Percentiles rank a stretch among this genome's conserved stretches.
Conservation (phyloP, 2,113 vertebrate genomes). For the Romanogobio albipinnatus region DNA sequence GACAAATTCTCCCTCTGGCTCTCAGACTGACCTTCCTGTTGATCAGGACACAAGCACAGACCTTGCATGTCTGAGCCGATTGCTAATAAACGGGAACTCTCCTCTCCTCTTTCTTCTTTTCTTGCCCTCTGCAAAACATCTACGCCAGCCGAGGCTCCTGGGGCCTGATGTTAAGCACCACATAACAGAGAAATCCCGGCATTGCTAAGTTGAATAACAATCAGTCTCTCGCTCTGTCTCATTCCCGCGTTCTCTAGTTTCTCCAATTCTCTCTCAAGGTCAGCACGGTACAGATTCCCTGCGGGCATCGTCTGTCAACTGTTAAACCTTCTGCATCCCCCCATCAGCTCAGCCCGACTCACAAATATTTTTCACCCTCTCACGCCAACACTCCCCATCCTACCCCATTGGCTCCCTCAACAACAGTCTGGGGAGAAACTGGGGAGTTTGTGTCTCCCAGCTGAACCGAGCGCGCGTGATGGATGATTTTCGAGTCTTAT, state of each 20-base stretch:
- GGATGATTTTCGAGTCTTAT: background rate
- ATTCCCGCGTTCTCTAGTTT: background rate
- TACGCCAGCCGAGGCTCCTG: constrained; percentile 11
- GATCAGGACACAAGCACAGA: constrained; percentile 66
- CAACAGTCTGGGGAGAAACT: background rate
- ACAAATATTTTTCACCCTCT: constrained; percentile 16
- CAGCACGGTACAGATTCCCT: constrained; percentile 12
- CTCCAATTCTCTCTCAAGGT: constrained; percentile 42
- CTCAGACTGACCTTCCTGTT: constrained; percentile 73
- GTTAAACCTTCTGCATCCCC: constrained; percentile 16
- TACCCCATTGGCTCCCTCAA: background rate
- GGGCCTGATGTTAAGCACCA: constrained; percentile 32
- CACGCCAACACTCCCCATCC: constrained; percentile 5
- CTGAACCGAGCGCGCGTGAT: background rate
- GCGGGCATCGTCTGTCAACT: constrained; percentile 23
- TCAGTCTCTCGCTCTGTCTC: background rate
- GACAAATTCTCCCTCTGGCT: constrained; percentile 46
- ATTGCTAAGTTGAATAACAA: constrained; percentile 30
- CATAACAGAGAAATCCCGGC: constrained; percentile 27
- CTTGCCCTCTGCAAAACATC: constrained; percentile 11
- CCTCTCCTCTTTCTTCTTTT: background rate
- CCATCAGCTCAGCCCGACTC: constrained; percentile 2
- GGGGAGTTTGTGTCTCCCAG: background rate
- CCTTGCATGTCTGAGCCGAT: constrained; percentile 66
- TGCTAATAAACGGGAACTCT: constrained; percentile 41